Conservation (phyloP, 37 sponge, comb jelly and placozoan genomes). For the Halisarca cf. caerulea region DNA sequence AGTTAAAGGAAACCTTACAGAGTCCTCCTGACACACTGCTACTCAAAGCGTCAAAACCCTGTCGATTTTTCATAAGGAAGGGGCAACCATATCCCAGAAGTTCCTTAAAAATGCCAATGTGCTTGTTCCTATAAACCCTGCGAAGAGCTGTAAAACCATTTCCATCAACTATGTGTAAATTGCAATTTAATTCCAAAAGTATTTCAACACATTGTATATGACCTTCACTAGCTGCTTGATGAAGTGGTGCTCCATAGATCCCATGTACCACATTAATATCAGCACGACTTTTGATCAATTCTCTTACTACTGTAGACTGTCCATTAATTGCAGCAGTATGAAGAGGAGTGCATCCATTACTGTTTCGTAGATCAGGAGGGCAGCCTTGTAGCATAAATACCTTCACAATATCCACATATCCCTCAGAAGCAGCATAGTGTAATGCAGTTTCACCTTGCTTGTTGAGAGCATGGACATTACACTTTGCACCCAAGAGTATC, state of each 20-base stretch:
- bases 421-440: neutral
- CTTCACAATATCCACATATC: neutral
- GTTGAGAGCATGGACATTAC: neutral
- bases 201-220: too few relatives aligned
- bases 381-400: neutral
- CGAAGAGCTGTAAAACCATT: too few relatives aligned
- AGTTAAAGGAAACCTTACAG: too few relatives aligned
- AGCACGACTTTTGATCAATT: neutral
- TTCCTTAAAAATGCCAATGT: too few relatives aligned
- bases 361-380: neutral
- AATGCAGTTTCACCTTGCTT: neutral
- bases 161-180: too few relatives aligned
- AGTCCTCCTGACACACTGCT: too few relatives aligned
- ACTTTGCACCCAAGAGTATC: neutral
- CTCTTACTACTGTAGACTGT: neutral
- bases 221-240: slow-evolving; percentile 9
- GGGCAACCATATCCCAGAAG: too few relatives aligned
- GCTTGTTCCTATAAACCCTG: too few relatives aligned
- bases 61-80: too few relatives aligned
- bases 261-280: neutral
- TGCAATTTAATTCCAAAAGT: too few relatives aligned
- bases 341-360: neutral
- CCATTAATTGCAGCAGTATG: neutral
- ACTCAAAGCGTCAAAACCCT: too few relatives aligned
- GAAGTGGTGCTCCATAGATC: slow-evolving; percentile 9